Percentiles rank a stretch among this genome's conserved stretches.
Conservation (phyloP, 92 coral and sea anemone species). For the Parazoanthus darwini region DNA sequence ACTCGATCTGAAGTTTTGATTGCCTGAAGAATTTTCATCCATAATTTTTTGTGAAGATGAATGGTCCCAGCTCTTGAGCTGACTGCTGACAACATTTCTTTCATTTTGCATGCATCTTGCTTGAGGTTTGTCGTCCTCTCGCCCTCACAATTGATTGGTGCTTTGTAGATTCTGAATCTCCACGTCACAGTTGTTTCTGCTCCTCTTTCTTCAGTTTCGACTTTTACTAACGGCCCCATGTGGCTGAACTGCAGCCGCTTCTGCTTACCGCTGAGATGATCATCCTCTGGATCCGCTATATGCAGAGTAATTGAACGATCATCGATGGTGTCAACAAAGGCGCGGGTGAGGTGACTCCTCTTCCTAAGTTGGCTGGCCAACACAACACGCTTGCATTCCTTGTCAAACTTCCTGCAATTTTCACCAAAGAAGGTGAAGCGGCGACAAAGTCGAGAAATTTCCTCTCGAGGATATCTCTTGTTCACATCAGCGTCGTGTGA, state of each 20-base stretch:
- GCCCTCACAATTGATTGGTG: constrained; percentile 22
- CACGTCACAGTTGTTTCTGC: constrained; percentile 48
- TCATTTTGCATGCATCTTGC: not conserved
- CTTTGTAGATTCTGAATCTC: constrained; percentile 68
- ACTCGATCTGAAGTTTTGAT: constrained; percentile 11
- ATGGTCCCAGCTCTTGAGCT: not conserved
- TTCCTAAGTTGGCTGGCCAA: constrained; percentile 56
- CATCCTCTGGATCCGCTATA: constrained; percentile 54
- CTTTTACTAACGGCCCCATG: constrained; percentile 52
- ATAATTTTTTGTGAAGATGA: not conserved
- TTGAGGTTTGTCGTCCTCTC: not conserved
- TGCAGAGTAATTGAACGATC: constrained; percentile 52
- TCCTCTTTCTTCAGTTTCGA: constrained; percentile 39
- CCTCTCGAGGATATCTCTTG: constrained; percentile 45
- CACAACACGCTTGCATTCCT: constrained; percentile 63
- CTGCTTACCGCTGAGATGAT: constrained; percentile 55
- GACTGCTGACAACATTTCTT: constrained; percentile 1
- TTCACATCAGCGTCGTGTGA: constrained; percentile 4
- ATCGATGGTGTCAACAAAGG: constrained; percentile 67
- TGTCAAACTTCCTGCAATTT: constrained; percentile 67
- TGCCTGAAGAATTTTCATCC: not conserved
- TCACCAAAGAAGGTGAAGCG: constrained; percentile 71
- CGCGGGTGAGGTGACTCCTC: constrained; percentile 53
- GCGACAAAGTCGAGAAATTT: constrained; percentile 73
- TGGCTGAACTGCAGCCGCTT: constrained; percentile 59